phyloP scores from a whole-genome alignment of 2,797 vertebrate genomes.

The Cetoscarus ocellatus region DNA sequence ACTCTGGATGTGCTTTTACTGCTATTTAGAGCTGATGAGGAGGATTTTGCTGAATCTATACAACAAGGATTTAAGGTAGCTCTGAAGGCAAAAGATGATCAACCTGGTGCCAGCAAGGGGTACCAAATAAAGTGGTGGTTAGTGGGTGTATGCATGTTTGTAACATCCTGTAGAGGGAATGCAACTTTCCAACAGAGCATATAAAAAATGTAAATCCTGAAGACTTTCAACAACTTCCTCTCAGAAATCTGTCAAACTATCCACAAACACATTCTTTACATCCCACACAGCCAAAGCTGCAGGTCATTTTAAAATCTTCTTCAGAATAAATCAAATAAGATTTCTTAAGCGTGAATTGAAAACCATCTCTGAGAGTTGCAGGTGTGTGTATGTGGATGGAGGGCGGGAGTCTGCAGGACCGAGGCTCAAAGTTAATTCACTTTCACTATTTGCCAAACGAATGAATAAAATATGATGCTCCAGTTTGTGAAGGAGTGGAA shows the following conservation, averaged over 20 bases:
- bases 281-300: slow-evolving; percentile 8
- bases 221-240: neutral
- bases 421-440: slow-evolving; percentile 60
- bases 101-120: no score
- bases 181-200: no score
- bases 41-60: no score
- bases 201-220: neutral
- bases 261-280: neutral
- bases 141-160: no score
- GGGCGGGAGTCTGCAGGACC: slow-evolving; percentile 24
- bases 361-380: slow-evolving; percentile 52
- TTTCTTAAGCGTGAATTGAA: slow-evolving; percentile 46
- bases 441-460: slow-evolving; percentile 66
- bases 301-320: slow-evolving; percentile 11
- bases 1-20: no score
- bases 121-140: no score
- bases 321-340: slow-evolving; percentile 48
- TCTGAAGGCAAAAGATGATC: no score
- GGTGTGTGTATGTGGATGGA: slow-evolving; percentile 36
- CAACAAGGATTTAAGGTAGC: no score
- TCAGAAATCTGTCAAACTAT: neutral
- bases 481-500: slow-evolving; percentile 35
- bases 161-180: no score
- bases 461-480: slow-evolving; percentile 75
- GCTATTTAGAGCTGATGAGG: no score